Base-by-base conservation (phyloP, 2,797 vertebrate species). In the Platalea minor region DNA sequence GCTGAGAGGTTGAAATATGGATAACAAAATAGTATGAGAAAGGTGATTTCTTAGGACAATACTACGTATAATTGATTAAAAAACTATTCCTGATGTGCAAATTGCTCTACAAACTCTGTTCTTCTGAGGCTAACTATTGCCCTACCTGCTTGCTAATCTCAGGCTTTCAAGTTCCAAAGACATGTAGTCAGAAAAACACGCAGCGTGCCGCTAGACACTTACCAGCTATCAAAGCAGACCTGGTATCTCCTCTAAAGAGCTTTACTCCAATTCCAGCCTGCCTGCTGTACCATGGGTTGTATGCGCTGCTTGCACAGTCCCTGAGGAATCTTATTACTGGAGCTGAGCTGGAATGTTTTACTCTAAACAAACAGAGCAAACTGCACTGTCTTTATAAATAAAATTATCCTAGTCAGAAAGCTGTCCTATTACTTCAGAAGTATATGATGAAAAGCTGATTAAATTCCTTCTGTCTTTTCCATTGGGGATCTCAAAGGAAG, bases 381-480 rank as follows among this genome's bases (percentile, higher is more conserved):
- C 57, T 67, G 26, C 17, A 13, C 7, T 91, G 89, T 60, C 53
- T 61, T 91, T 84, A n/a, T 54, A 85, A 94, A 93, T 82, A 78
- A 95, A 73, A 65, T 69, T 84, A 88, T 69, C 37, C 48, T 29
- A 93, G 61, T 88, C 64, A 87, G 46, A 96, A 91, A 83, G 69
- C 82, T 93, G 89, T 69, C 59, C n/a, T 84, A 39, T 91, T 96
- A 70, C 61, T 94, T 94, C 64, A 85, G 67, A 39, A 76, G 20
- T 60, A 29, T n/a, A 19, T 65, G n/a, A 73, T 85, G 67, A 79
- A 94, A 85, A 96, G 86, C 86, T 96, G 90, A 94, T 97, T 95
- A 95, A 94, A 97, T 96, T 97, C 37, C 53, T 97, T 95, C 95
- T 95, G 96, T 93, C 92, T 97, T 96, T 97, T 97, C 89, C 82